phyloP scores from a whole-genome alignment of 2,797 vertebrate genomes.

The Discoglossus pictus region DNA sequence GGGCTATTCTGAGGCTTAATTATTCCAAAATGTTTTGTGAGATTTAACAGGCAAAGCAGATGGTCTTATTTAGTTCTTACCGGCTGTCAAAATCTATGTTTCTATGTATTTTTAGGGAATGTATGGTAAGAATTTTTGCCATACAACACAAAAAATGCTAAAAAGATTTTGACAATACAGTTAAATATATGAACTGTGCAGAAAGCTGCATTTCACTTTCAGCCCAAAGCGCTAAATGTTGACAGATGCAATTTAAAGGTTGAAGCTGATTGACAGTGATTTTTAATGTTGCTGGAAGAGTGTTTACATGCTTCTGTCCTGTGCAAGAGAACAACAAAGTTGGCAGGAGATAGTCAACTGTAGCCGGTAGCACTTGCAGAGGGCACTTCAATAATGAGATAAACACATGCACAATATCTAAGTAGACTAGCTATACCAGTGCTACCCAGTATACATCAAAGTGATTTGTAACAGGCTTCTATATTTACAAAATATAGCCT shows the following conservation, averaged over 20 bases:
- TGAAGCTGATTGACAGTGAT: not conserved
- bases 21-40: too few relatives aligned
- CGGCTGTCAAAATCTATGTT: too few relatives aligned
- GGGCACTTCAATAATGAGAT: not conserved
- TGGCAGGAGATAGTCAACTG: not conserved
- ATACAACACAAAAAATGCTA: not conserved
- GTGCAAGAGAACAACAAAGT: not conserved
- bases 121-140: not conserved
- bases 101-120: too few relatives aligned
- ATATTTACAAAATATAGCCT: constrained; percentile 23
- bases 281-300: not conserved
- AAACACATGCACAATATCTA: not conserved
- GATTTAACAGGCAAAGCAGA: too few relatives aligned
- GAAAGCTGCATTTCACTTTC: constrained; percentile 6
- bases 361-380: constrained; percentile 2
- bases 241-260: constrained; percentile 1
- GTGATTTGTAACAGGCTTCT: not conserved
- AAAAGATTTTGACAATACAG: constrained; percentile 5
- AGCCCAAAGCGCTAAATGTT: not conserved
- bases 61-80: too few relatives aligned
- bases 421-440: constrained; percentile 7
- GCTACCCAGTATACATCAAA: too few relatives aligned
- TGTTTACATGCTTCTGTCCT: not conserved
- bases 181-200: not conserved
- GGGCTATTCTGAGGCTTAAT: too few relatives aligned